phyloP scores from a whole-genome alignment of 2,797 vertebrate species.

The Ceryle rudis region DNA sequence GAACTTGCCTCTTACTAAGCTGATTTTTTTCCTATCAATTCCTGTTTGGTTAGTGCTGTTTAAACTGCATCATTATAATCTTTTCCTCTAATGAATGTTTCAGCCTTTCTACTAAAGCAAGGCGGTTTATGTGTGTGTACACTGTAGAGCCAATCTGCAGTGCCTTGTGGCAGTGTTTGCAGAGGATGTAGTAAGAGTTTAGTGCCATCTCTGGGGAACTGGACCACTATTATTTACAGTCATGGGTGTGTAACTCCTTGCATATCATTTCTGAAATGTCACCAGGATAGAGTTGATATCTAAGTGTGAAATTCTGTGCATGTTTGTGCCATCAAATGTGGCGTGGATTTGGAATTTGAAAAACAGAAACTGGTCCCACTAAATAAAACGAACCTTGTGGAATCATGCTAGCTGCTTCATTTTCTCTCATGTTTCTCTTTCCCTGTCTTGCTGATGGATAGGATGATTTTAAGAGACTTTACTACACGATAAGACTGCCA shows the following conservation, averaged over 20 bases:
- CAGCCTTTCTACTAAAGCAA: background rate
- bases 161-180: slow-evolving; percentile 44
- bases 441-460: slow-evolving; percentile 53
- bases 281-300: background rate
- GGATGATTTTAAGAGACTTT: slow-evolving; percentile 42
- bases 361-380: background rate
- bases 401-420: slow-evolving; percentile 21
- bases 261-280: slow-evolving; percentile 53
- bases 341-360: slow-evolving; percentile 18
- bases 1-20: background rate
- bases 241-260: background rate
- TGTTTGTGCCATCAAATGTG: slow-evolving; percentile 10
- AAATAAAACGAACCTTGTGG: slow-evolving; percentile 18
- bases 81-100: slow-evolving; percentile 28
- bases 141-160: slow-evolving; percentile 2
- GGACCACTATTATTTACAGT: slow-evolving; percentile 37
- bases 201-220: slow-evolving; percentile 2
- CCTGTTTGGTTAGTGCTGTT: slow-evolving; percentile 29
- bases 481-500: slow-evolving; percentile 35
- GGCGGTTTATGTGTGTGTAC: slow-evolving; percentile 15
- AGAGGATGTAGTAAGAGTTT: slow-evolving; percentile 32
- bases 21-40: background rate
- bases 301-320: slow-evolving; percentile 8
- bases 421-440: slow-evolving; percentile 44
- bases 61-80: slow-evolving; percentile 27